A percentile compares a stretch with the other conserved stretches of the same genome.
Evolutionary conservation across 1,140 invertebrate species (phyloP).

Genomic region (Idris sp.): DNA sequence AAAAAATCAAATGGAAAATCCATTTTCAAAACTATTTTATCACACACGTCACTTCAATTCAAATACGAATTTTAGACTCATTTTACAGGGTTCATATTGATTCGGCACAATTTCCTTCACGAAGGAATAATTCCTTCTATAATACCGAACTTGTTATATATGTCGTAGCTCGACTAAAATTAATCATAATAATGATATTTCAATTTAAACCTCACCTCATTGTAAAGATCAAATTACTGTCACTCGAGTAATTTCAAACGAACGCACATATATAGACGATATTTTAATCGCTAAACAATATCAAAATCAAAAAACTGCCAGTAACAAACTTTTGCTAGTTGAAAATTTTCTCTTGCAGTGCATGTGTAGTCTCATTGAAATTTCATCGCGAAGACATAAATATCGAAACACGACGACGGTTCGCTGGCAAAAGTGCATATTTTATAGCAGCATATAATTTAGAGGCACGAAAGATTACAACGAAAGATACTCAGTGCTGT

Average conservation of each 20-base stretch:
- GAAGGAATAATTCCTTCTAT: conserved; percentile 55
- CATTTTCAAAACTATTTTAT: too few relatives aligned
- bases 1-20: not conserved
- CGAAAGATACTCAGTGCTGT: conserved; percentile 58
- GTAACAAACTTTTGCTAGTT: too few relatives aligned
- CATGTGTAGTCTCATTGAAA: conserved; percentile 52
- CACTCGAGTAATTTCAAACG: conserved; percentile 13
- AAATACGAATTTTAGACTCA: conserved; percentile 66
- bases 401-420: conserved; percentile 42
- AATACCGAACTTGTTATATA: too few relatives aligned
- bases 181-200: conserved; percentile 52
- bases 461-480: conserved; percentile 59
- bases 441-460: conserved; percentile 56
- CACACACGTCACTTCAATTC: conserved; percentile 57
- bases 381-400: conserved; percentile 41
- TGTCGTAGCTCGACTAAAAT: conserved; percentile 20
- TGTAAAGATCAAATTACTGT: conserved; percentile 20
- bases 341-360: conserved; percentile 37
- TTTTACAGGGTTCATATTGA: conserved; percentile 62
- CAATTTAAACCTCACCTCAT: conserved; percentile 34
- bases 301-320: too few relatives aligned
- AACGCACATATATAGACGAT: too few relatives aligned
- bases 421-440: conserved; percentile 51
- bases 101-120: conserved; percentile 62
- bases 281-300: conserved; percentile 26